Evolutionary conservation across 2,113 vertebrate species (phyloP), one percentile per base, ranked within the genome.

Genomic region (Vulpes vulpes): DNA sequence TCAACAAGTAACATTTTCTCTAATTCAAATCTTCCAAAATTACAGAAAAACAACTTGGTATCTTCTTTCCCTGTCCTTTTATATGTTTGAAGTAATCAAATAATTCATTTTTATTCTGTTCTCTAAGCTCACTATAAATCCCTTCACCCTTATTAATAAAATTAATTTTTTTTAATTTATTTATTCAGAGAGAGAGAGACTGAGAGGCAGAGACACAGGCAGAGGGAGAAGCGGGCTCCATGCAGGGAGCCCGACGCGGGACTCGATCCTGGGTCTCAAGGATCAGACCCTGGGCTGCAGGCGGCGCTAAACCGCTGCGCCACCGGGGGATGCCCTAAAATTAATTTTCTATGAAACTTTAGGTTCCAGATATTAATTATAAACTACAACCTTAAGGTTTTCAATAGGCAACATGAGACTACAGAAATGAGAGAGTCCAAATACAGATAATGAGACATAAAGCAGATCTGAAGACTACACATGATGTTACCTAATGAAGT

Each of bases 381-480:
- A 94, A 97, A 91, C 32, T 67, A 94, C 35, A 89, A 53, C 38
- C 87, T 95, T 96, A 87, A 97, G 32, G 16, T 86, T 95, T 62
- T 95, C 64, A 95, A 67, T 27, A 91, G 43, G 64, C 23, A 91
- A 79, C 49, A 81, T 19, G 35, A 86, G 25, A 67, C 67, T 79
- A 91, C 8, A 93, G 86, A 95, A 93, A 65, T 81, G 12, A 95
- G 95, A 94, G 22, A 95, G 27, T 65, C 27, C 60, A 89, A 95
- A 95, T 49, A 82, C 17, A 97, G 35, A 89, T 53, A 81, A 65
- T 62, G 93, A 94, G 91, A 91, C 83, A 92, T 23, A 92, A 81
- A 82, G 67, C 22, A 82, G 38, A 93, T 51, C 35, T 91, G 20
- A 81, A 94, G 78, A 92, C 27, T 17, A 93, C 25, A 74, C 3